Evolutionary conservation across 1,140 invertebrate genomes (phyloP).

Genomic region (Drosophila asahinai): DNA sequence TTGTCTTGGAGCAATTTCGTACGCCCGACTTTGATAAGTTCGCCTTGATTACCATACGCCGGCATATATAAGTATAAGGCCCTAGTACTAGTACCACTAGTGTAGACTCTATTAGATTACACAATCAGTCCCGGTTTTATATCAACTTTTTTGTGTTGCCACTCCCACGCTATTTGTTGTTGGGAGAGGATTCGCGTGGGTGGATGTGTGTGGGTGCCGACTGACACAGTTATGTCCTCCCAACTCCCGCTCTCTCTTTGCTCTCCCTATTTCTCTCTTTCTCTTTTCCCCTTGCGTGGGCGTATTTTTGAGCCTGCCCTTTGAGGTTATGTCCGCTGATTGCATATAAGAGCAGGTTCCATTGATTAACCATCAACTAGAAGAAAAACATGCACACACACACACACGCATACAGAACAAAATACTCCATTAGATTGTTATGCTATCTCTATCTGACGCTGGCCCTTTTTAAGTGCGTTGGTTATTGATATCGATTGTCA

Average conservation of each 20-base stretch:
- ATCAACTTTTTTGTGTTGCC: conserved; percentile 29
- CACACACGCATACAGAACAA: not conserved
- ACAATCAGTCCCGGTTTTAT: conserved; percentile 34
- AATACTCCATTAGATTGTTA: conserved; percentile 8
- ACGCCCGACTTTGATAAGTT: conserved; percentile 48
- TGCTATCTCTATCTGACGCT: conserved; percentile 16
- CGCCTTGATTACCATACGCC: conserved; percentile 42
- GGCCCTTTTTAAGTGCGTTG: conserved; percentile 32
- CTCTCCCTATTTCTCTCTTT: not conserved
- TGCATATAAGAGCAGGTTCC: conserved; percentile 41
- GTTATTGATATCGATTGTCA: conserved; percentile 48
- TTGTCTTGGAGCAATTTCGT: conserved; percentile 34
- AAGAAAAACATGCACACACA: not conserved
- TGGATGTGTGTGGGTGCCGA: not conserved
- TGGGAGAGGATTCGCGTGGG: conserved; percentile 37
- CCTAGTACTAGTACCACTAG: conserved; percentile 14
- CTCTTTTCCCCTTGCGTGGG: conserved; percentile 7
- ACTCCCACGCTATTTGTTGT: conserved; percentile 38
- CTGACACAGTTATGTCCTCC: conserved; percentile 37
- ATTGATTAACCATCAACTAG: conserved; percentile 48
- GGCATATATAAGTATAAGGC: conserved; percentile 2
- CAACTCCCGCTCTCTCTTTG: not conserved
- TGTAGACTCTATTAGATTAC: conserved; percentile 34
- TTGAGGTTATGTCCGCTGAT: conserved; percentile 45
- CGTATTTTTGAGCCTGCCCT: conserved; percentile 28